phyloP scores from a whole-genome alignment of 2,113 vertebrate genomes.

The Nyctereutes procyonoides region DNA sequence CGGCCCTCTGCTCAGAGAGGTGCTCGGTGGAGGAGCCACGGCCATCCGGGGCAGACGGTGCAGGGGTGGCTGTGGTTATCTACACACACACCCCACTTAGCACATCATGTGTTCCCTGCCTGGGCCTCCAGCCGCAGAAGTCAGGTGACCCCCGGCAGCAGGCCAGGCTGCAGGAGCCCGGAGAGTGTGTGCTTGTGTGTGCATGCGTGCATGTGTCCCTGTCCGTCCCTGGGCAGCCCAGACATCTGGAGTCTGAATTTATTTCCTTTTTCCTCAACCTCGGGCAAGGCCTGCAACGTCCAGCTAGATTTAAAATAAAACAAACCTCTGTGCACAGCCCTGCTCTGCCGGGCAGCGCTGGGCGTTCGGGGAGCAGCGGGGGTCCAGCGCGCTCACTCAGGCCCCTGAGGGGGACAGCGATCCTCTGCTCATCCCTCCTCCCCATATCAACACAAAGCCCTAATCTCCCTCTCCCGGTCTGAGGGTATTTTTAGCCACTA shows the following conservation, averaged over 20 bases:
- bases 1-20: not conserved
- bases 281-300: not conserved
- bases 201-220: not conserved
- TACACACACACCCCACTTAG: not conserved
- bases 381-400: fast-evolving
- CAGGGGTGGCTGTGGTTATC: not conserved
- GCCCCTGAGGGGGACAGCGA: not conserved
- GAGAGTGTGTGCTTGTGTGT: not conserved
- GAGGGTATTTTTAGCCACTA: slow-evolving; percentile 69
- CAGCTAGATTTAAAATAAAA: not conserved
- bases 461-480: not conserved
- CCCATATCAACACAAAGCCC: not conserved
- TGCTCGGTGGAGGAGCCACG: not conserved
- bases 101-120: not conserved
- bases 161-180: not conserved
- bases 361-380: fast-evolving
- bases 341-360: not conserved
- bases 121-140: not conserved
- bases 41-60: not conserved
- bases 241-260: not conserved
- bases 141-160: slow-evolving; percentile 55
- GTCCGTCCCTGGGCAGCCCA: not conserved
- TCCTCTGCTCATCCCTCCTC: not conserved
- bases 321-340: not conserved
- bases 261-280: not conserved